Percentiles rank a stretch among this genome's conserved stretches.
Conservation (phyloP, 2,113 vertebrate species). For the Rhodinocichla rosea region DNA sequence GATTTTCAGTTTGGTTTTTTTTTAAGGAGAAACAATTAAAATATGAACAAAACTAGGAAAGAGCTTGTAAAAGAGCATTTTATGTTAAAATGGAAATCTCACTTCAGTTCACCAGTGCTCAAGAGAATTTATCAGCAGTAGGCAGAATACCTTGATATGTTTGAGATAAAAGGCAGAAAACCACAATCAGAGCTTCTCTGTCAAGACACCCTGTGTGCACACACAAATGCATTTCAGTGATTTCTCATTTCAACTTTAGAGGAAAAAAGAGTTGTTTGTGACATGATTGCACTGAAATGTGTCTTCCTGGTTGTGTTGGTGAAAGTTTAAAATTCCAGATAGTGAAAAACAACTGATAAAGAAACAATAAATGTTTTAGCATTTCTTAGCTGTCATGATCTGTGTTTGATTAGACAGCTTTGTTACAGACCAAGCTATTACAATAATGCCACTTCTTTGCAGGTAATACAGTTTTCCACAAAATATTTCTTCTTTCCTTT, state of each 20-base stretch:
- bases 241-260: not conserved
- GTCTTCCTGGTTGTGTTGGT: not conserved
- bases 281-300: not conserved
- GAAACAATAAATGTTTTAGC: not conserved
- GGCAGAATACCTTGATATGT: not conserved
- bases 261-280: not conserved
- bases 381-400: not conserved
- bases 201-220: not conserved
- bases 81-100: not conserved
- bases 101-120: not conserved
- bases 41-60: not conserved
- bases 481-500: not conserved
- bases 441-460: not conserved
- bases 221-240: not conserved
- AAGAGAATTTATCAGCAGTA: not conserved
- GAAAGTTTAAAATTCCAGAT: not conserved
- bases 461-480: not conserved
- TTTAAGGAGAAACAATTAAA: not conserved
- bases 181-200: not conserved
- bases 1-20: not conserved
- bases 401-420: not conserved
- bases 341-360: not conserved
- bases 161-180: not conserved
- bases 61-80: not conserved
- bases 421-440: not conserved